These are phyloP conservation scores for Rhipidura dahli DNA, from an alignment of 2,113 vertebrate species.

Conservation along the genomic window DNA sequence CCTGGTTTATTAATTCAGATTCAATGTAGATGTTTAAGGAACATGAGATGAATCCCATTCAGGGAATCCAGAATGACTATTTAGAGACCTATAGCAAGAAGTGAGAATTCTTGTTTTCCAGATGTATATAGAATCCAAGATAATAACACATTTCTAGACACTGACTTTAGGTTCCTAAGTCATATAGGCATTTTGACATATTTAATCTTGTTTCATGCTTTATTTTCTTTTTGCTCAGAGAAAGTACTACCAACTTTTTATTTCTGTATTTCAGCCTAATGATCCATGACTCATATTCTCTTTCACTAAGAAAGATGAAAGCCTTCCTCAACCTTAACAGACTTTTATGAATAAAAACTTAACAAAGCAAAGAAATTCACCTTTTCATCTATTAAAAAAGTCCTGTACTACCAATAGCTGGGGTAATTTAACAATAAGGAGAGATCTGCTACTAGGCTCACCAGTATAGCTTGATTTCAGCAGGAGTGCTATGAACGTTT, in stretches of 20 bases:
- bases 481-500: background rate
- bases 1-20: constrained; percentile 46
- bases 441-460: background rate
- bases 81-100: background rate
- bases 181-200: background rate
- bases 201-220: background rate
- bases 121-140: background rate
- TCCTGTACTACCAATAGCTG: background rate
- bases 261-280: background rate
- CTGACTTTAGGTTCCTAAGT: background rate
- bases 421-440: background rate
- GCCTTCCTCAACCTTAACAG: background rate
- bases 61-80: background rate
- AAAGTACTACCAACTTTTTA: background rate
- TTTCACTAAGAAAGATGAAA: background rate
- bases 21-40: constrained; percentile 20
- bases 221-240: background rate
- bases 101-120: background rate
- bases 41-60: constrained; percentile 12
- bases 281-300: background rate
- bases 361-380: background rate
- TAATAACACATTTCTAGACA: background rate
- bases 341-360: constrained; percentile 3
- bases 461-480: background rate
- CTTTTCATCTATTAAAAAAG: background rate